Percentiles rank a stretch among this genome's conserved stretches.
phyloP scores from a whole-genome alignment of 2,888 invertebrate genomes.

The Hypolimnas misippus region DNA sequence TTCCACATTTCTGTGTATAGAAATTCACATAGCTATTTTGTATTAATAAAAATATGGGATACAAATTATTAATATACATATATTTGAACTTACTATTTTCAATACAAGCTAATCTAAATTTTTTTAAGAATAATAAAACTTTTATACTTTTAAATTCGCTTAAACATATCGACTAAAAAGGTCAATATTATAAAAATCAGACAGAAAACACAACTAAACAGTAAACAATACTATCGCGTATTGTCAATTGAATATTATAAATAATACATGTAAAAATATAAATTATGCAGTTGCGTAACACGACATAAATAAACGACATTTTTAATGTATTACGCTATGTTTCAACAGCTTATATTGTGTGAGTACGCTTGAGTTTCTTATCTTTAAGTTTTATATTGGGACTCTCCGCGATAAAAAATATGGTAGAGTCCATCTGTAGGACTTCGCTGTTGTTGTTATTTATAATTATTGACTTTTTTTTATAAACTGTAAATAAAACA shows the following conservation, averaged over 20 bases:
- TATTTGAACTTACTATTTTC: too few relatives aligned
- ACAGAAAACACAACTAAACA: neutral
- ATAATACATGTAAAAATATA: neutral
- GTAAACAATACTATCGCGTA: neutral
- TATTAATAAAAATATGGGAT: too few relatives aligned
- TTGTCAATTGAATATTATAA: constrained; percentile 4
- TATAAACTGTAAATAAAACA: too few relatives aligned
- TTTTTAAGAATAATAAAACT: too few relatives aligned
- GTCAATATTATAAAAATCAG: neutral
- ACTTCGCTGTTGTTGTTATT: too few relatives aligned
- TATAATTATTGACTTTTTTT: too few relatives aligned
- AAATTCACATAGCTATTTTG: too few relatives aligned
- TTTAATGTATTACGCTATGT: constrained; percentile 17
- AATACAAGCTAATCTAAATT: too few relatives aligned
- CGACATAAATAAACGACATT: constrained; percentile 22
- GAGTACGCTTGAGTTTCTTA: neutral
- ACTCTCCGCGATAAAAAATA: neutral
- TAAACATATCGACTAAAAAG: too few relatives aligned
- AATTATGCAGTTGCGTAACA: constrained; percentile 20
- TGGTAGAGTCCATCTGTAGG: neutral
- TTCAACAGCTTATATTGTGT: neutral
- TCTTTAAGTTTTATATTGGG: neutral
- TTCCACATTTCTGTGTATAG: too few relatives aligned
- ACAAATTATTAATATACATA: too few relatives aligned
- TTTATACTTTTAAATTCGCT: too few relatives aligned